Evolutionary conservation across 2,113 vertebrate species (phyloP), one percentile per base, ranked within the genome.

Genomic region (Tapirus terrestris): DNA sequence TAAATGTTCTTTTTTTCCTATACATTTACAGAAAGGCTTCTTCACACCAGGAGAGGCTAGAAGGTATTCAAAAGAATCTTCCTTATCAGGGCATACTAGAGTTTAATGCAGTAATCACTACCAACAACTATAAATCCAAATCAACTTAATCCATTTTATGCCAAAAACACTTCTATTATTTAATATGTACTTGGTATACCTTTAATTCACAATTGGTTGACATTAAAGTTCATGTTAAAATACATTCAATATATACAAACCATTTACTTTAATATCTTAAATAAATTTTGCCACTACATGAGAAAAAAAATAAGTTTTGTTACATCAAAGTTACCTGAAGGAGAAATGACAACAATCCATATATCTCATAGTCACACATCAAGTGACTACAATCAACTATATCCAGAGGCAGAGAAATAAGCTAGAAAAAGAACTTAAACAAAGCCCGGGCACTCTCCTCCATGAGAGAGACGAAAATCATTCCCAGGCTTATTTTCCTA

Each of bases 81-180:
- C 67, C 65, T 89, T 86, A 89, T 89, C 33, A 60, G n/a, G 20
- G 60, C 33, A 70, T 51, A 82, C 45, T 86, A 79, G 29, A 80
- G 48, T 81, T 92, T 56, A 95, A 89, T 39, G 67, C 25, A 83
- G 39, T 63, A 94, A 68, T 75, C 60, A 89, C 61, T 67, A 80
- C 11, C 45, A 91, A 36, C 60, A 85, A 79, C 29, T 95, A 70
- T 67, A 68, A 79, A 73, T 88, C 10, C 58, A 91, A 82, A 91
- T 72, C 43, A 91, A 93, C 29, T 94, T 96, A 92, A 96, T 68
- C 31, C 17, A 94, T 53, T 94, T 82, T 79, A 92, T 73, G n/a
- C 8, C 83, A 68, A 92, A 92, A 88, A 70, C 6, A 95, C 25
- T 84, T 94, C 27, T 75, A 53, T 81, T 97, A 83, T 48, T 95